phyloP scores from a whole-genome alignment of 2,888 invertebrate species.

The Ectemnius cavifrons region DNA sequence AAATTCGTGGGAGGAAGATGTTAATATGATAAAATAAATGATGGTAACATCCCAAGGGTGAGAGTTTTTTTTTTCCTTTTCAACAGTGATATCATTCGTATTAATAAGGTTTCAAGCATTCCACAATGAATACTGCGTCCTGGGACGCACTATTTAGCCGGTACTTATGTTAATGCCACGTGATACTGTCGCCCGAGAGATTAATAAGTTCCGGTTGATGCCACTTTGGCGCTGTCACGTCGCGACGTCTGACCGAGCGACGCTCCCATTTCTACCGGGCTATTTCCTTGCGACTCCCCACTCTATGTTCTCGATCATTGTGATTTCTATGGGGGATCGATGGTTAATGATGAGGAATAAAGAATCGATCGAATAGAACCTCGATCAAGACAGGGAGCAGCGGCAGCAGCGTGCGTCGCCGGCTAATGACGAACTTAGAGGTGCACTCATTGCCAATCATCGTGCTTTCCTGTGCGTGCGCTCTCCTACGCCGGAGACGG shows the following conservation, averaged over 20 bases:
- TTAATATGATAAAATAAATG: no score
- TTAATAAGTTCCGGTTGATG: conserved; percentile 7
- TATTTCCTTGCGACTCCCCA: neutral
- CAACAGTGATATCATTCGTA: no score
- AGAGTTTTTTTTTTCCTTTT: no score
- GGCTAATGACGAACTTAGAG: conserved; percentile 22
- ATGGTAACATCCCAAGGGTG: no score
- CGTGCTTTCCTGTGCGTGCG: conserved; percentile 14
- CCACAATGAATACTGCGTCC: no score
- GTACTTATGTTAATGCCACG: neutral
- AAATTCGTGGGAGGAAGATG: no score
- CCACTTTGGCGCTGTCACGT: neutral
- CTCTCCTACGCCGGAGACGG: neutral
- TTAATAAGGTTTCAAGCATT: no score
- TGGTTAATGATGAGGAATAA: neutral
- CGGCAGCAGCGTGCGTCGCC: conserved; percentile 23
- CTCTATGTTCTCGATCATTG: neutral
- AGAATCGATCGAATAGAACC: no score
- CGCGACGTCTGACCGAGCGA: neutral
- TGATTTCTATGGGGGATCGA: neutral
- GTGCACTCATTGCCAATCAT: conserved; percentile 35
- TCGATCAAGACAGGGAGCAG: conserved; percentile 16
- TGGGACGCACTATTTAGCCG: neutral
- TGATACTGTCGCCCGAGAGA: neutral
- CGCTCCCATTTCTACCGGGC: neutral